Evolutionary conservation across 2,888 invertebrate genomes (phyloP).

Genomic region (Lasioglossum malachurum): DNA sequence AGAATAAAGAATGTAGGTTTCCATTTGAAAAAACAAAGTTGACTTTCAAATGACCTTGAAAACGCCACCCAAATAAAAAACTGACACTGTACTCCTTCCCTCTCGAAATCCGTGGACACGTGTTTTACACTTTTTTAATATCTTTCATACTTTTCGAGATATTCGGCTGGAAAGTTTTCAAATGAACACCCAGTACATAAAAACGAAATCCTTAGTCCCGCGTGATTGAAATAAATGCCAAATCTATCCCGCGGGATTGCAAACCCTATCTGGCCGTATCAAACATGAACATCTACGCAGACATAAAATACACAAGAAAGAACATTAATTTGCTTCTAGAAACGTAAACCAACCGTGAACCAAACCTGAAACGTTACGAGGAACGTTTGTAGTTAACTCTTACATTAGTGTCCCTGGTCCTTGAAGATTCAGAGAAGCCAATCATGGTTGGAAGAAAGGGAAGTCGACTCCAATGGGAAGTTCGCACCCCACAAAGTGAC

Average conservation of each 20-base stretch:
- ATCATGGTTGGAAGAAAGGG: neutral
- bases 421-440: neutral
- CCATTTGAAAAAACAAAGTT: no score
- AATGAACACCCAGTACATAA: no score
- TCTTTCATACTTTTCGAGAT: no score
- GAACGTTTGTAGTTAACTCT: neutral
- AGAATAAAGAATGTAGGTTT: no score
- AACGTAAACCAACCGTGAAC: neutral
- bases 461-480: neutral
- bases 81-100: no score
- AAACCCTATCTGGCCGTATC: no score
- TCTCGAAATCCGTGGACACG: no score
- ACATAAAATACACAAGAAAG: neutral
- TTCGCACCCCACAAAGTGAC: neutral
- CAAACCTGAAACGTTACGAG: neutral
- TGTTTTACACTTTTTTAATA: no score
- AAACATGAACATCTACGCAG: neutral
- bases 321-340: neutral
- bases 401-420: neutral
- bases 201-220: neutral
- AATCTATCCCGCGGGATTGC: no score
- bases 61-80: no score
- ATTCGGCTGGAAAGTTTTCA: no score
- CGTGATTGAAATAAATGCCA: neutral
- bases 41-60: no score